Base-by-base conservation (phyloP, 2,888 invertebrate genomes). In the Drosophila acutilabella region DNA sequence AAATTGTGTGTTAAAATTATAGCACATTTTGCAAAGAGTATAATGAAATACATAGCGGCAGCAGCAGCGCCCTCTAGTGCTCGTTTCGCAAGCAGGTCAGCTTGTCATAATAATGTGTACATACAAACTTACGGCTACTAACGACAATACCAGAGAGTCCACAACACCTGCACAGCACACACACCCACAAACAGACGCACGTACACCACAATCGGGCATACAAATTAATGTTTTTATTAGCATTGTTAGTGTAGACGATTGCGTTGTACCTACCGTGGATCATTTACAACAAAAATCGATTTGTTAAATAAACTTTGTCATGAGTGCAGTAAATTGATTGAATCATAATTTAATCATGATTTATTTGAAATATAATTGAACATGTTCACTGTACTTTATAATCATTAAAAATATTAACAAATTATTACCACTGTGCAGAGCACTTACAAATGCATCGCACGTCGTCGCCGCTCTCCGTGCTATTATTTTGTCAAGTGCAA, bases 61-160 rank as follows among this genome's bases (percentile, higher is more conserved):
- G 45, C 52, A 30, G 33, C 61, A 61, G 58, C 78, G 60, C 61
- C 70, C 68, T 65, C 68, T 64, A 67, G 67, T 45, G 68, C 42
- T 53, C 50, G 52, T 69, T 74, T 82, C 66, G 67, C 71, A 88
- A 83, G 72, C 83, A 65, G 88, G 88, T 83, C 83, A 88, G 78
- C 88, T 88, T 88, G 88, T 88, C 82, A 83, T 74, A 74, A 82
- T 82, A 82, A 82, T 81, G 88, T 81, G 88, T 77, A 85, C 76
- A 74, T 74, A 64, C 62, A 66, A 65, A 67, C 79, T 62, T 18
- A 71, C 64, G 58, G 66, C 80, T 47, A 72, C 65, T 57, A 69
- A 44, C 72, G 30, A 50, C 62, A 57, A 41, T 52, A 47, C 6
- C 48, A 45, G 40, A 53, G 40, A 57, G 71, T 61, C 51, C 67